Percentiles rank a stretch among this genome's conserved stretches.
Evolutionary conservation across 2,113 vertebrate species (phyloP).

Genomic region (Anseranas semipalmata): DNA sequence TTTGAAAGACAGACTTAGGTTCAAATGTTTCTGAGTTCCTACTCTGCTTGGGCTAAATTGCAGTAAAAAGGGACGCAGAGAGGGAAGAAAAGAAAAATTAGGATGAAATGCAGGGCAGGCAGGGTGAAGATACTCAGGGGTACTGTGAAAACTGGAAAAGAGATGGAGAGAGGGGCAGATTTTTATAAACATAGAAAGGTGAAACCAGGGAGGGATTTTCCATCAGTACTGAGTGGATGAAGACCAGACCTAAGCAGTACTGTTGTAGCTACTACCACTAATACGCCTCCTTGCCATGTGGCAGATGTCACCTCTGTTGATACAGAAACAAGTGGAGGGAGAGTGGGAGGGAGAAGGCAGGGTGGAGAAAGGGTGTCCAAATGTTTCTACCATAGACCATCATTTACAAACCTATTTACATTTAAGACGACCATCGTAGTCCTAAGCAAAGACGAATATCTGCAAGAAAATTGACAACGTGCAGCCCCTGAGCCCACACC

Average conservation of each 20-base stretch:
- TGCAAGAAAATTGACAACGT: neutral
- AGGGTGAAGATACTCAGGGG: neutral
- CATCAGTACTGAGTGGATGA: neutral
- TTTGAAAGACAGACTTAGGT: neutral
- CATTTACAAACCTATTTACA: neutral
- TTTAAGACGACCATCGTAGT: neutral
- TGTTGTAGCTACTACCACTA: neutral
- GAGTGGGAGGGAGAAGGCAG: neutral
- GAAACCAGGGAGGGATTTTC: neutral
- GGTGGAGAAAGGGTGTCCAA: neutral
- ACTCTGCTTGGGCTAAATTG: neutral
- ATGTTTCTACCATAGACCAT: neutral
- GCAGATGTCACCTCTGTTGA: neutral
- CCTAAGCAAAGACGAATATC: neutral
- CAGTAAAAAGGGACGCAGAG: neutral
- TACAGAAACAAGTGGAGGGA: neutral
- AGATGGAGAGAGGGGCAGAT: neutral
- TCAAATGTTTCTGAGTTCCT: neutral
- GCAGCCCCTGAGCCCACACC: fast-evolving
- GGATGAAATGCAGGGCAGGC: neutral
- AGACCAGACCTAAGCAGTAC: neutral
- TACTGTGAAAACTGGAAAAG: neutral
- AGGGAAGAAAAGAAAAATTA: neutral
- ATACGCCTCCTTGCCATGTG: neutral
- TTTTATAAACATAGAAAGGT: neutral